Evolutionary conservation across 2,888 invertebrate species (phyloP), one percentile per base, ranked within the genome.

Genomic region (Clostera curtula): DNA sequence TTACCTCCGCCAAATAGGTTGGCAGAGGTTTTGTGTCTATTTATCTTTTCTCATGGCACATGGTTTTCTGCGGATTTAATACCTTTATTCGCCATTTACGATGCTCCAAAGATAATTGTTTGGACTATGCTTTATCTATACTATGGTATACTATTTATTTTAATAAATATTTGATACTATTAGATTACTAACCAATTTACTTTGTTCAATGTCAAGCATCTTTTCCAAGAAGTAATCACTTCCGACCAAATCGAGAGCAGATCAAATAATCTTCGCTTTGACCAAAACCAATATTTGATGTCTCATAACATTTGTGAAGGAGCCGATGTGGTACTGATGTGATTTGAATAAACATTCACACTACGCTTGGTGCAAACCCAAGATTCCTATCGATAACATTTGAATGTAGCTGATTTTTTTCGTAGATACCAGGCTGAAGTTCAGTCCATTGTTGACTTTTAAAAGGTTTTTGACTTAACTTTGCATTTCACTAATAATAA

Each of bases 181-280:
- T 26, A 10, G 36, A 38, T 29, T 31, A 36, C 17, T 31, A 33
- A 20, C 34, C 8, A 25, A 43, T 37, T 3, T 3, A 6, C n/a
- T 47, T 50, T 37, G 29, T 36, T 6, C 18, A 39, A 47, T 32
- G 33, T 50, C 51, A 46, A 52, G 47, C 40, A 49, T 44, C 38
- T 38, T 69, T 71, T 67, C 57, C 27, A 56, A 68, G 70, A 69
- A 50, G 46, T 44, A 53, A 48, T 51, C 59, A 58, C 57, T 56
- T 56, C 47, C 55, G 48, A 57, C 50, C 36, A 39, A 36, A 59
- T 56, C 35, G 58, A 67, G 69, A 59, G 63, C 40, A 58, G 53
- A 62, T 64, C 66, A 71, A 72, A 71, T 63, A 72, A 65, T 65
- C 60, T 41, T 41, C 51, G 54, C 57, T 70, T 61, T 66, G 57